Evolutionary conservation across 2,113 vertebrate genomes (phyloP).

Genomic region (Etheostoma cragini): DNA sequence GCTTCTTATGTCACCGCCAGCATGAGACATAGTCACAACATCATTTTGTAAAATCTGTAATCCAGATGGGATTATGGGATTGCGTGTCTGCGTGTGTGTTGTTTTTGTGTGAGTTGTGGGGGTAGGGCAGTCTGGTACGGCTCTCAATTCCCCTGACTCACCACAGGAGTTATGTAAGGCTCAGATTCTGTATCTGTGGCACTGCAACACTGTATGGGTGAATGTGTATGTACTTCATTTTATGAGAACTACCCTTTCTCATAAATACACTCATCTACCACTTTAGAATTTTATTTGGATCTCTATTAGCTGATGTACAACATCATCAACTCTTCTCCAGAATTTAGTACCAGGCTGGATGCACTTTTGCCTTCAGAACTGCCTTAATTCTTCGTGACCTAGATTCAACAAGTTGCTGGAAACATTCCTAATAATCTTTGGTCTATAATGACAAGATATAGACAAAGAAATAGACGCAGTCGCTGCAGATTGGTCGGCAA

Average conservation of each 20-base stretch:
- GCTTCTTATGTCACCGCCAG: conserved; percentile 26
- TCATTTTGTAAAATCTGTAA: conserved; percentile 49
- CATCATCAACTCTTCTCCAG: too few species aligned
- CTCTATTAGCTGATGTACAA: too few species aligned
- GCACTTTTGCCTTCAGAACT: too few species aligned
- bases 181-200: conserved; percentile 23
- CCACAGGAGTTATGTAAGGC: conserved; percentile 52
- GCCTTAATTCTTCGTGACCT: too few species aligned
- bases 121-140: conserved; percentile 26
- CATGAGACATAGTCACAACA: conserved; percentile 32
- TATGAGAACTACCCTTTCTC: background rate
- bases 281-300: too few species aligned
- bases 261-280: too few species aligned
- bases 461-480: too few species aligned
- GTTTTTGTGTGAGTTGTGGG: background rate
- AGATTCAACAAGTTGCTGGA: too few species aligned
- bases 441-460: too few species aligned
- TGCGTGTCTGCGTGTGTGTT: conserved; percentile 6
- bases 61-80: conserved; percentile 36
- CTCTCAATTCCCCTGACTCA: conserved; percentile 48
- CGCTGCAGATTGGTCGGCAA: too few species aligned
- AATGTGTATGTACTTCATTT: background rate
- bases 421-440: too few species aligned
- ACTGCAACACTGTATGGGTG: background rate
- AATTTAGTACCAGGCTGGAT: too few species aligned